These are phyloP conservation scores for Pectinophora gossypiella DNA, from an alignment of 1,140 invertebrate genomes.

Conservation along the genomic window DNA sequence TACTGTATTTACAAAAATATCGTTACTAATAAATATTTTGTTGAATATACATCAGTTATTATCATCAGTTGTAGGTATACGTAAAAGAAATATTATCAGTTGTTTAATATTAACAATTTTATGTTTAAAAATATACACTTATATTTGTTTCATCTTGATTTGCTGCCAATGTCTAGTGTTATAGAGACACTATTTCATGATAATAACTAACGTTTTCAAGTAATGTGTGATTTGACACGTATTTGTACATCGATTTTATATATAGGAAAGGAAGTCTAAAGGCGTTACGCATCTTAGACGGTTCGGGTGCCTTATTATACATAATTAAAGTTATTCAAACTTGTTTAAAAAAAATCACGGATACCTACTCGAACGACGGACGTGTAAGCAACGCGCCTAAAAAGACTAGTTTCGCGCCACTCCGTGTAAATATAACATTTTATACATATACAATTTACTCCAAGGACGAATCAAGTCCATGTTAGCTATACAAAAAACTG, in stretches of 20 bases:
- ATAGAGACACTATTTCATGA: too few species aligned
- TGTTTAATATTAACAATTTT: too few species aligned
- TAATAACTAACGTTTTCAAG: too few species aligned
- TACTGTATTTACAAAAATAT: conserved; percentile 49
- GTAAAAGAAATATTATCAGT: too few species aligned
- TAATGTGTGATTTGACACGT: conserved; percentile 28
- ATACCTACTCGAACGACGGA: not conserved
- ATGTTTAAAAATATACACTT: too few species aligned
- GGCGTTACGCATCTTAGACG: not conserved
- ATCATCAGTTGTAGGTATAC: not conserved
- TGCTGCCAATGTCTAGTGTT: too few species aligned
- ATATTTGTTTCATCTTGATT: too few species aligned
- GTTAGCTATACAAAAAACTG: not conserved
- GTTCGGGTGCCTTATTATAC: not conserved
- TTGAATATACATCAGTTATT: not conserved
- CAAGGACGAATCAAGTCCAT: not conserved
- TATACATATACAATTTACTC: not conserved
- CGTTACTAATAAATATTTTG: too few species aligned
- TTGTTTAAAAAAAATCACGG: too few species aligned
- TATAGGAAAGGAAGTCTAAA: not conserved
- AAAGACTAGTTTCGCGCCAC: not conserved
- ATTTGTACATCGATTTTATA: conserved; percentile 33
- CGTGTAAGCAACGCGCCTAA: not conserved
- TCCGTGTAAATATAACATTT: conserved; percentile 2
- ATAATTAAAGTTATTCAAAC: too few species aligned